Conservation (phyloP, 2,888 invertebrate genomes). For the Dascillus cervinus region DNA sequence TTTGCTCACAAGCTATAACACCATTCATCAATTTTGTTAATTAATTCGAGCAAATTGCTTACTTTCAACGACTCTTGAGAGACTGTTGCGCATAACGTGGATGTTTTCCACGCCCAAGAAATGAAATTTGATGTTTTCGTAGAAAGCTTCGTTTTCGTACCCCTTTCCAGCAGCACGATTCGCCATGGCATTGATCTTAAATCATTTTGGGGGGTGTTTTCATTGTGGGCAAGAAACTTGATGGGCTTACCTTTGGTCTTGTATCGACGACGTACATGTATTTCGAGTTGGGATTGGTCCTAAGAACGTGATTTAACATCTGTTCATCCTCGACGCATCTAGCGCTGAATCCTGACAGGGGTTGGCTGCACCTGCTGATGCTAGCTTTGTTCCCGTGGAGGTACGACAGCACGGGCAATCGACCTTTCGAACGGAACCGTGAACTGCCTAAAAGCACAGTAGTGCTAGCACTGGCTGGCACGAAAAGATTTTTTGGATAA, state of each 20-base stretch:
- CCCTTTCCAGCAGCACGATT: conserved; percentile 98
- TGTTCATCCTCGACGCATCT: conserved; percentile 97
- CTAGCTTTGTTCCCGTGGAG: conserved; percentile 82
- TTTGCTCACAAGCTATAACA: conserved; percentile 66
- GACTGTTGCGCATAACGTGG: conserved; percentile 94
- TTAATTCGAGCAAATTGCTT: conserved; percentile 22
- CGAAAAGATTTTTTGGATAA: conserved; percentile 88
- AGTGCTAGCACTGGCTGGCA: conserved; percentile 78
- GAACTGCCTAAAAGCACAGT: conserved; percentile 87
- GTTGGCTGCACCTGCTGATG: conserved; percentile 91
- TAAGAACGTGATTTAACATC: conserved; percentile 86
- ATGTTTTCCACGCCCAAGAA: conserved; percentile 99
- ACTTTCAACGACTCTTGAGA: conserved; percentile 91
- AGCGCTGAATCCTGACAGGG: conserved; percentile 95
- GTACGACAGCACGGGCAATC: conserved; percentile 91
- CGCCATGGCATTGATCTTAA: conserved; percentile 97
- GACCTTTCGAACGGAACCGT: conserved; percentile 88
- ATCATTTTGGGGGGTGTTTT: too few species aligned
- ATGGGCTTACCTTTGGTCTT: conserved; percentile 80
- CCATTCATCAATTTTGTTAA: too few species aligned
- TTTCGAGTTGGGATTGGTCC: conserved; percentile 82
- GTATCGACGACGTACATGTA: conserved; percentile 98
- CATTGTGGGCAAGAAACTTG: too few species aligned
- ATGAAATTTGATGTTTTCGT: conserved; percentile 97
- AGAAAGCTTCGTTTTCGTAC: conserved; percentile 97